Evolutionary conservation across 1,140 invertebrate genomes (phyloP).

Genomic region (Meloidogyne floridensis): DNA sequence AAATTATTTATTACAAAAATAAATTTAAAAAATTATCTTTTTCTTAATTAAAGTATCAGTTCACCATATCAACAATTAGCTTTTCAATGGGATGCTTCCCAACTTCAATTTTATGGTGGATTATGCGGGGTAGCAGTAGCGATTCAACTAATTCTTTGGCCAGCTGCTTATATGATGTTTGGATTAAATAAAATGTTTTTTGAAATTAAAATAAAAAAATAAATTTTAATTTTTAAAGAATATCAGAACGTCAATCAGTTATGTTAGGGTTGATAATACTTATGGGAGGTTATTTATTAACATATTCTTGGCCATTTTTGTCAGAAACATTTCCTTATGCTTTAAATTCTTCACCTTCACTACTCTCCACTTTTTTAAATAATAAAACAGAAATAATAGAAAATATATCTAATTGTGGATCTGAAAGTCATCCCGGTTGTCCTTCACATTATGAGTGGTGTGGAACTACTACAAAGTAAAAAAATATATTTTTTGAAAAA

Average conservation of each 20-base stretch:
- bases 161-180: slow-evolving; percentile 53
- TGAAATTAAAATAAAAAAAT: not conserved
- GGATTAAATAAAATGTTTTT: slow-evolving; percentile 49
- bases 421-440: slow-evolving; percentile 40
- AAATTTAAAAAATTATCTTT: not conserved
- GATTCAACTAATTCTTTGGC: slow-evolving; percentile 49
- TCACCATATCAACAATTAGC: slow-evolving; percentile 54
- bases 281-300: slow-evolving; percentile 42
- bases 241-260: slow-evolving; percentile 42
- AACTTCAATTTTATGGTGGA: slow-evolving; percentile 4
- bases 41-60: slow-evolving; percentile 38
- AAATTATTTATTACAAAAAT: too few species aligned
- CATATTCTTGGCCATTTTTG: slow-evolving; percentile 59
- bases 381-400: not conserved
- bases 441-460: slow-evolving; percentile 49
- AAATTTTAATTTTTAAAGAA: slow-evolving; percentile 25
- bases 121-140: slow-evolving; percentile 35
- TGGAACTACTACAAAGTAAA: slow-evolving; percentile 14
- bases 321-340: slow-evolving; percentile 42
- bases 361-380: not conserved
- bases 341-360: not conserved
- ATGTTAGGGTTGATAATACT: slow-evolving; percentile 15
- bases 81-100: slow-evolving; percentile 44
- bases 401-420: not conserved
- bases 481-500: not conserved